Evolutionary conservation across 2,113 vertebrate genomes (phyloP).

Genomic region (Danio rerio): DNA sequence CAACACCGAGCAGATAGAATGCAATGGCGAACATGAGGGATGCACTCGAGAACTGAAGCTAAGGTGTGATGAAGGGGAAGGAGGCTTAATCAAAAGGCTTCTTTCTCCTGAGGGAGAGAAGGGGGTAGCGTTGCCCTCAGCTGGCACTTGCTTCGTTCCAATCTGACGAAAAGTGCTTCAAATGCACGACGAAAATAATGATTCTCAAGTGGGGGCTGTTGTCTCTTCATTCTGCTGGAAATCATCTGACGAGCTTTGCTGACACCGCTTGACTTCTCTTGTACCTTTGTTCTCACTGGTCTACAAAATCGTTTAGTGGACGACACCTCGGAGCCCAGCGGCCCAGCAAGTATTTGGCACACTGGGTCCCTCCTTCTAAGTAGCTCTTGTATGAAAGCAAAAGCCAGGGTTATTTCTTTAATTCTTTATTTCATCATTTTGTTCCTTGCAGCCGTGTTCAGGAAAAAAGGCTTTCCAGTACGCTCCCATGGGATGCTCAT

Average conservation of each 20-base stretch:
- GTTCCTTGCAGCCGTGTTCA: conserved; percentile 29
- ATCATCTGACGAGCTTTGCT: conserved; percentile 41
- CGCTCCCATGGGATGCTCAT: conserved; percentile 35
- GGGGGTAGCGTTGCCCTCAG: not conserved
- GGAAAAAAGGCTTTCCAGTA: conserved; percentile 51
- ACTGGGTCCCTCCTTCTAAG: conserved; percentile 7
- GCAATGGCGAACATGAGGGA: conserved; percentile 53
- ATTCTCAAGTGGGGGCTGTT: conserved; percentile 16
- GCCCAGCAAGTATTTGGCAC: conserved; percentile 38
- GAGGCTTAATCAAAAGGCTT: conserved; percentile 28
- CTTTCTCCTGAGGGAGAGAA: not conserved
- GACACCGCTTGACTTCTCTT: conserved; percentile 31
- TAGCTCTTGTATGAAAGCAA: conserved; percentile 17
- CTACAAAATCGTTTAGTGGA: conserved; percentile 41
- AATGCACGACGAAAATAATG: conserved; percentile 25
- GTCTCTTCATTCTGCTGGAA: conserved; percentile 21
- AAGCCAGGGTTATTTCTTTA: conserved; percentile 45
- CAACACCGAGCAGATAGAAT: conserved; percentile 58
- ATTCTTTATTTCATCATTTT: conserved; percentile 43
- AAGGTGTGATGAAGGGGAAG: conserved; percentile 24
- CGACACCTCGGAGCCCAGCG: conserved; percentile 7
- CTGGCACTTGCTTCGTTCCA: not conserved
- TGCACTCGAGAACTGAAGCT: conserved; percentile 23
- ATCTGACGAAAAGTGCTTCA: conserved; percentile 32
- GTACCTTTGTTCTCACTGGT: conserved; percentile 19